Percentiles rank a stretch among this genome's conserved stretches.
Conservation (phyloP, 2,113 vertebrate genomes). For the Odobenus rosmarus region DNA sequence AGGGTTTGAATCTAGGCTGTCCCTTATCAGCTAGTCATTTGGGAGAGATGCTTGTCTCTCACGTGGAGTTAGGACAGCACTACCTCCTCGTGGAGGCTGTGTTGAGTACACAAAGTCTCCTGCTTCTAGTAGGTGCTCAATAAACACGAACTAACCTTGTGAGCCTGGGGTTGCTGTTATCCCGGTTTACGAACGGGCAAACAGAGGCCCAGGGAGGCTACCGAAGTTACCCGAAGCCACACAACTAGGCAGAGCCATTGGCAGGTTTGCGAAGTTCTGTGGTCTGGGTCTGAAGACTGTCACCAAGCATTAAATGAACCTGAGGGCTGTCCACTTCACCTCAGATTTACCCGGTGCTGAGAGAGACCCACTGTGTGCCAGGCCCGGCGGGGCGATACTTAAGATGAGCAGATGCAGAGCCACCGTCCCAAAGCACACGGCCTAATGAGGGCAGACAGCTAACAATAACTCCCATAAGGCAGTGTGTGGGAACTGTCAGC, state of each 20-base stretch:
- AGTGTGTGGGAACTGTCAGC: neutral
- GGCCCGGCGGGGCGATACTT: neutral
- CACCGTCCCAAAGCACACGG: neutral
- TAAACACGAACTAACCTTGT: neutral
- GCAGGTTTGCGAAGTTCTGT: accelerated
- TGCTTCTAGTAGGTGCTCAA: neutral
- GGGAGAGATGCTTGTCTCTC: neutral
- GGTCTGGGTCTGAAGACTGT: neutral
- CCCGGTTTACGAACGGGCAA: neutral
- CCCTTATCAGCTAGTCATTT: neutral
- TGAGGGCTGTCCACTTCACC: neutral
- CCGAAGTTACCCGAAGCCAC: neutral
- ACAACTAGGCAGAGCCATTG: neutral
- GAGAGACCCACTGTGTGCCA: neutral
- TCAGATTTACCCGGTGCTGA: neutral
- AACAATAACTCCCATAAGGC: neutral
- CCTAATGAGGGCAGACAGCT: neutral
- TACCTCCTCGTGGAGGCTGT: neutral
- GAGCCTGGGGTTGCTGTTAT: neutral
- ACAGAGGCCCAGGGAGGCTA: neutral
- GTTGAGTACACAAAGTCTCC: neutral
- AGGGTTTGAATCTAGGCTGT: neutral
- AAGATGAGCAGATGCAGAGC: neutral
- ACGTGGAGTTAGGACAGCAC: neutral
- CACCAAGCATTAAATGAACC: neutral